Conservation (phyloP, 2,113 vertebrate genomes). For the Spea bombifrons region DNA sequence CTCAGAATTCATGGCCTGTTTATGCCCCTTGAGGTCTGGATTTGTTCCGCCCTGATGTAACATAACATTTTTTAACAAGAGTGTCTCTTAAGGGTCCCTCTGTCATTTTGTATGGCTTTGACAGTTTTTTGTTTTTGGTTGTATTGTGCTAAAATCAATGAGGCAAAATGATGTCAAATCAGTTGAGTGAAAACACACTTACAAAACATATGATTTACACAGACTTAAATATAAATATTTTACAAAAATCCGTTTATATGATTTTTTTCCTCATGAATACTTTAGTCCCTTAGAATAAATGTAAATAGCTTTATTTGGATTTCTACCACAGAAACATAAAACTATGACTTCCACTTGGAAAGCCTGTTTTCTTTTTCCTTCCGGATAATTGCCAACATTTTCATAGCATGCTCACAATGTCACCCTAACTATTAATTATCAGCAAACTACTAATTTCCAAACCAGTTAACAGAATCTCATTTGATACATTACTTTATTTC, state of each 20-base stretch:
- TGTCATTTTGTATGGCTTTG: no score
- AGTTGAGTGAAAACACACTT: no score
- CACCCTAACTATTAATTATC: constrained; percentile 33
- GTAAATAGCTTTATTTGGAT: constrained; percentile 22
- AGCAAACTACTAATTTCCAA: constrained; percentile 34
- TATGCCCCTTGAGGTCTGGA: no score
- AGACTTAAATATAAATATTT: constrained; percentile 25
- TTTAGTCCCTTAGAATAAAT: neutral
- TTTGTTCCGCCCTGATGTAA: no score
- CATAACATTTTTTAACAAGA: no score
- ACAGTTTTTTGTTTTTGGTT: no score
- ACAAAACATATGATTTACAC: constrained; percentile 3
- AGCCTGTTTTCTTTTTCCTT: neutral
- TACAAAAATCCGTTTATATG: constrained; percentile 10
- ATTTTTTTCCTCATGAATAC: constrained; percentile 11
- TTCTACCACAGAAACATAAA: constrained; percentile 12
- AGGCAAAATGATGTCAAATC: no score
- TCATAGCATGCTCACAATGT: constrained; percentile 20
- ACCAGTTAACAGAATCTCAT: constrained; percentile 19
- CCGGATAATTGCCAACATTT: constrained; percentile 5
- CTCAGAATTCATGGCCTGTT: no score
- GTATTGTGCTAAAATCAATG: no score
- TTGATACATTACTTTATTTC: constrained; percentile 29
- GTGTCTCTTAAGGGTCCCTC: no score
- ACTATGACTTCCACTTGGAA: constrained; percentile 9